Conservation (phyloP, 2,888 invertebrate species). For the Xylocampa areola region DNA sequence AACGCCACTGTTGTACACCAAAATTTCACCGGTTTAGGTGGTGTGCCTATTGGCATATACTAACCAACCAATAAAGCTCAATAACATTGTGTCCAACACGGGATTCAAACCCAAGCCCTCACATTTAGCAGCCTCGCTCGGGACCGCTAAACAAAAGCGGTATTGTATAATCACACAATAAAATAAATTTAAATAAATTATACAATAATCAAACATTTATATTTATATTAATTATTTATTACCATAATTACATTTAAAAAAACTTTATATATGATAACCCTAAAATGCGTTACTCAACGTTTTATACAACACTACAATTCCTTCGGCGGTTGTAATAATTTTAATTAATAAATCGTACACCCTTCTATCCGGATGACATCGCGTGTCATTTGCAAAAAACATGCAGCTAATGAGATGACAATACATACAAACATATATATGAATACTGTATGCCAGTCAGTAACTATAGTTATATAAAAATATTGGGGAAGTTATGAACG, state of each 20-base stretch:
- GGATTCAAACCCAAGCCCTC: too few relatives aligned
- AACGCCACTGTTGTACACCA: too few relatives aligned
- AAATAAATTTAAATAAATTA: too few relatives aligned
- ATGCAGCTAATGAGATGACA: constrained; percentile 41
- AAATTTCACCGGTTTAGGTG: too few relatives aligned
- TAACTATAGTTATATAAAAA: neutral
- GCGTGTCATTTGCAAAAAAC: constrained; percentile 60
- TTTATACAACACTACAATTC: neutral
- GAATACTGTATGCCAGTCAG: neutral
- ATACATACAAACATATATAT: neutral
- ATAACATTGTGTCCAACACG: too few relatives aligned
- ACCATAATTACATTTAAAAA: neutral
- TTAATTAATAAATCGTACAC: constrained; percentile 24
- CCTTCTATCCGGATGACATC: constrained; percentile 28
- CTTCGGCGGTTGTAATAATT: constrained; percentile 13
- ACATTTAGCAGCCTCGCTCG: too few relatives aligned
- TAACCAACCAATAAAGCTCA: too few relatives aligned
- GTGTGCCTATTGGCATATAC: too few relatives aligned
- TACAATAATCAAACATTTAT: too few relatives aligned
- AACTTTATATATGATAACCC: neutral
- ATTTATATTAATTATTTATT: too few relatives aligned
- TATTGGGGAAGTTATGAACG: neutral
- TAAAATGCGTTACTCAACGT: neutral
- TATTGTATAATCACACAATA: too few relatives aligned
- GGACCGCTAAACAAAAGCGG: too few relatives aligned